A percentile compares a stretch with the other conserved stretches of the same genome.
Conservation (phyloP, 30 jellyfish, hydroid and myxozoan species). For the Haliclystus octoradiatus region DNA sequence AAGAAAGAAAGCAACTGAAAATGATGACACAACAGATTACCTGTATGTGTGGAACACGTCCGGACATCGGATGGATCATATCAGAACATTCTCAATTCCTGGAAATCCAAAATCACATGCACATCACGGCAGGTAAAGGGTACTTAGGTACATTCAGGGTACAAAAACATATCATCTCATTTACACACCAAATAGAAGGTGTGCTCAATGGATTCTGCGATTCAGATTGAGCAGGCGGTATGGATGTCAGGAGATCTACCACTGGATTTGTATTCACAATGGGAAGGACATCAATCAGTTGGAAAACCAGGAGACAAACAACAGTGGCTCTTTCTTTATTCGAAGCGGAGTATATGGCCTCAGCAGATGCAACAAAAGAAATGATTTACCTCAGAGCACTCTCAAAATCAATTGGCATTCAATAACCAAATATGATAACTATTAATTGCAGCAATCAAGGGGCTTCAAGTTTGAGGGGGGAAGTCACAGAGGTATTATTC, state of each 20-base stretch:
- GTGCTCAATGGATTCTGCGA: conserved; percentile 9
- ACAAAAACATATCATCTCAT: background rate
- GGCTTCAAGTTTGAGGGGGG: conserved; percentile 11
- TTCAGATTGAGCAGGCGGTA: conserved; percentile 19
- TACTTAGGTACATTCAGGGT: conserved; percentile 17
- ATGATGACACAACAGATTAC: too few species aligned
- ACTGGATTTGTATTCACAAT: conserved; percentile 16
- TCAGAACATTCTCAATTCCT: conserved; percentile 14
- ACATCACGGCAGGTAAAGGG: conserved; percentile 17
- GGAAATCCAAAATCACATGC: background rate
- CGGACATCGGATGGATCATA: conserved; percentile 18
- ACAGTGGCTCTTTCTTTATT: conserved; percentile 30
- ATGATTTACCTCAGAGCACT: conserved; percentile 10
- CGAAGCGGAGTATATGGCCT: conserved; percentile 22
- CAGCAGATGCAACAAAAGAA: conserved; percentile 20
- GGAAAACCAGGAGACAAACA: conserved; percentile 20
- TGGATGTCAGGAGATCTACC: conserved; percentile 6
- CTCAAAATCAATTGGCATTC: background rate
- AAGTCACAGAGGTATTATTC: too few species aligned
- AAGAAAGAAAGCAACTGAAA: too few species aligned
- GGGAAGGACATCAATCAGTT: conserved; percentile 18
- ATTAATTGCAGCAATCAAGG: conserved; percentile 29
- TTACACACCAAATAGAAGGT: conserved; percentile 12
- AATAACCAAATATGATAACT: background rate
- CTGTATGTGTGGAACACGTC: conserved; percentile 41